Base-by-base conservation (phyloP, 2,797 vertebrate genomes). In the Paratrypauchen microcephalus region DNA sequence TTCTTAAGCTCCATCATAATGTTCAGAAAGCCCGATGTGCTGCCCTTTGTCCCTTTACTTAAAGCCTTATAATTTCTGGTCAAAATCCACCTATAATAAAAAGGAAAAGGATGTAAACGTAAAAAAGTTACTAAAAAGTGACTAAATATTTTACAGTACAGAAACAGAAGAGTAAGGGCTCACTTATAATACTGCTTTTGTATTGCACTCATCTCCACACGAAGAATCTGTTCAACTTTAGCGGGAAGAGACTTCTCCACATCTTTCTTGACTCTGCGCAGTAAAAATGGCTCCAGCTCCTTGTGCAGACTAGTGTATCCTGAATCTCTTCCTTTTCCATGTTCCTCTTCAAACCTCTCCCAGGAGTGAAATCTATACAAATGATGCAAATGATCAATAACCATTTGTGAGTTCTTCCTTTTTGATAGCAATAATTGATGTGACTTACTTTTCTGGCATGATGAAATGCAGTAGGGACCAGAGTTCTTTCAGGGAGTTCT, bases 1-100 rank as follows among this genome's bases (percentile, higher is more conserved):
- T 99, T 99, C 92, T 99, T 99, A 79, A 99, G 91, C 85, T 99
- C 98, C 98, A 99, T 99, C 97, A 99, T 99, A 71, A 99, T 93
- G 89, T 99, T 99, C 76, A 99, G 93, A 91, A 99, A 99, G 72
- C 98, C 98, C 6, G 98, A 99, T 5, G 96, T 99, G 93, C 98
- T 99, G 80, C 98, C 98, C 93, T 99, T 99, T 61, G 94, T 95
- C 83, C 98, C 98, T 94, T 99, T 99, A 81, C 96, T 99, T 4
- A 99, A 94, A 77, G 98, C 98, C 92, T 99, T 99, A 76, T 99
- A 99, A 93, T 99, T 99, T 76, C 98, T 95, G 47, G 98, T 99
- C 92, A 99, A 93, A 86, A 99, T 98, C 98, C 98, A 99, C 80
- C 97, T 99, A 58, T 69, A 61, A 63, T n/a, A 24, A 9, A 24